Percentiles rank a stretch among this genome's conserved stretches.
Conservation (phyloP, 2,888 invertebrate species). For the Rotaria sp. region DNA sequence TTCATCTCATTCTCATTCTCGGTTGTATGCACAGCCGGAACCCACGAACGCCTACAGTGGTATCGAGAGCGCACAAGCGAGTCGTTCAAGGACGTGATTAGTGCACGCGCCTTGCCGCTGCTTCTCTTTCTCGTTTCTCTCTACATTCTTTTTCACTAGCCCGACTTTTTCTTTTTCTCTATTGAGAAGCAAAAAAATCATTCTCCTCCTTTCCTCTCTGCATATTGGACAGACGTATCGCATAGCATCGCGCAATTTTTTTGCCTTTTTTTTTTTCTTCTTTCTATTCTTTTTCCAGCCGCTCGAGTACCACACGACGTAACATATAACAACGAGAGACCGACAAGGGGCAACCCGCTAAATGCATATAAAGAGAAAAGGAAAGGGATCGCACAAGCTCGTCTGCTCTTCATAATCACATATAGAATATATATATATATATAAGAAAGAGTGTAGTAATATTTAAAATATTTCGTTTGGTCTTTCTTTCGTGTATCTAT, state of each 20-base stretch:
- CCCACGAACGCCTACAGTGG: constrained; percentile 3
- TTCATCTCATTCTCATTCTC: neutral
- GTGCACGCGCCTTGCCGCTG: neutral
- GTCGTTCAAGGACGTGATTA: constrained; percentile 24
- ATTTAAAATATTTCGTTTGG: constrained; percentile 9
- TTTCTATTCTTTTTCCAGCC: neutral
- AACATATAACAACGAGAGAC: neutral
- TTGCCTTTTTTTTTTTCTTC: neutral
- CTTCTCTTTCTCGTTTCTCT: neutral
- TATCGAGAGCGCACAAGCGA: constrained; percentile 6
- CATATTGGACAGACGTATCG: neutral
- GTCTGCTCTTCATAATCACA: constrained; percentile 7
- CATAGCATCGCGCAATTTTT: constrained; percentile 2
- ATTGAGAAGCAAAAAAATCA: neutral
- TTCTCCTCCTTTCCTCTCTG: neutral
- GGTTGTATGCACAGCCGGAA: neutral
- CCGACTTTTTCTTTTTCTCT: neutral
- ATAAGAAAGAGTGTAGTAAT: constrained; percentile 4
- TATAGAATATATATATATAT: constrained; percentile 20
- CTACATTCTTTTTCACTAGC: neutral
- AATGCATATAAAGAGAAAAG: constrained; percentile 1
- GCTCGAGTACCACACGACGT: neutral
- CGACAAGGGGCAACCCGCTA: neutral
- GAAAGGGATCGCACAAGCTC: constrained; percentile 19
- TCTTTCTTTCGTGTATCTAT: constrained; percentile 14